These are phyloP conservation scores for Nannospalax galili DNA, from an alignment of 2,113 vertebrate species.

Conservation along the genomic window DNA sequence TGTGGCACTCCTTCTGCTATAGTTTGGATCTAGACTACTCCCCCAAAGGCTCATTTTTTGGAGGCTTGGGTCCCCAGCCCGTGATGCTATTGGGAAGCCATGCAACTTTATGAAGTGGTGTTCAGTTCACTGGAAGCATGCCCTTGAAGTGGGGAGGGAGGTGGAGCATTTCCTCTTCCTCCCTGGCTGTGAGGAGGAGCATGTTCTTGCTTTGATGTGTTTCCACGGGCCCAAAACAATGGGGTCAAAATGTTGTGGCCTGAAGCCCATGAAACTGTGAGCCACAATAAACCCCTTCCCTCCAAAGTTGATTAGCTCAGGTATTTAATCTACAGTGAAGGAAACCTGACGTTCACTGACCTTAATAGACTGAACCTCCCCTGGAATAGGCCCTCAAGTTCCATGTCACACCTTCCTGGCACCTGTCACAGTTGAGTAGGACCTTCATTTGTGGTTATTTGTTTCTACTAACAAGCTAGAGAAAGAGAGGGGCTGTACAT, in stretches of 20 bases:
- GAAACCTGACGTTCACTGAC: background rate
- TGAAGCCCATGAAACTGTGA: background rate
- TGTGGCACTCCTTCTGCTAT: background rate
- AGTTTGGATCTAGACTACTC: background rate
- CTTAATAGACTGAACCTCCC: background rate
- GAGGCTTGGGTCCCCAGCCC: background rate
- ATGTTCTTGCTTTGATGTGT: background rate
- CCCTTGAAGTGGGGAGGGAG: no score
- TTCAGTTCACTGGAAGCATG: no score
- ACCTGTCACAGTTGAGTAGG: background rate
- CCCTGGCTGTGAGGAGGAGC: background rate
- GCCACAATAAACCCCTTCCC: background rate
- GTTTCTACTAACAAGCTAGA: background rate
- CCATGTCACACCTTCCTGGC: background rate
- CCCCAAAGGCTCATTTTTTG: background rate
- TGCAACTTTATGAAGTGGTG: background rate
- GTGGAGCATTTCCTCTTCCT: background rate
- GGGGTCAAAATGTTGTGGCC: background rate
- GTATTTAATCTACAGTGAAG: background rate
- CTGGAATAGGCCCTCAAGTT: background rate
- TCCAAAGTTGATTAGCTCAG: background rate
- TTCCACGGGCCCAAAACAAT: background rate
- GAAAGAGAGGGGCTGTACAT: background rate
- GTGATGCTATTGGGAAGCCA: background rate
- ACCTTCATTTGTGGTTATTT: background rate